Conservation (phyloP, 2,797 vertebrate species). For the Acanthurus tractus region DNA sequence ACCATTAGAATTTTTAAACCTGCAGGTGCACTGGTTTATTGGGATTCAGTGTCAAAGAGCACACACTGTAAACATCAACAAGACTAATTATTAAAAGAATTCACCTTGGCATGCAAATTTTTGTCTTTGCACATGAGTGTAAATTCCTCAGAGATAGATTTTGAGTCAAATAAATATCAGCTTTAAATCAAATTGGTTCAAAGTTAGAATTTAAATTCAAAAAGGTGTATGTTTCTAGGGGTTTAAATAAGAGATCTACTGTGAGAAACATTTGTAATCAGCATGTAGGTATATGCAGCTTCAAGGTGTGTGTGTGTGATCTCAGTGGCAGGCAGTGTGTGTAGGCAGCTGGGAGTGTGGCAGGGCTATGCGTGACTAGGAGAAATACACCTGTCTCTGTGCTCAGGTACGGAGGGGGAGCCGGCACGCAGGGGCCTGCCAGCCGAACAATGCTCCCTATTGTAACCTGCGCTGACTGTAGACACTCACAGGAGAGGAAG, state of each 20-base stretch:
- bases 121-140: not conserved
- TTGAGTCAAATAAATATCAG: no score
- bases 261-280: slow-evolving; percentile 2
- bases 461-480: slow-evolving; percentile 87
- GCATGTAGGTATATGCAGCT: not conserved
- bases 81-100: not conserved
- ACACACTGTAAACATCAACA: slow-evolving; percentile 22
- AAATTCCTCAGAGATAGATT: not conserved
- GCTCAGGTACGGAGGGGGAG: slow-evolving; percentile 88
- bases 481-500: slow-evolving; percentile 82
- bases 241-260: not conserved
- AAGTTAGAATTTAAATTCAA: not conserved
- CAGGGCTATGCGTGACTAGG: slow-evolving; percentile 88
- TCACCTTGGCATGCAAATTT: not conserved
- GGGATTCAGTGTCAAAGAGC: slow-evolving; percentile 37
- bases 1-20: slow-evolving; percentile 28
- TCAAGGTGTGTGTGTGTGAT: slow-evolving; percentile 32
- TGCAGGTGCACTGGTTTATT: slow-evolving; percentile 46
- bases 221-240: no score
- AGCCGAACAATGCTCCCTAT: slow-evolving; percentile 90
- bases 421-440: slow-evolving; percentile 91
- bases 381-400: slow-evolving; percentile 93
- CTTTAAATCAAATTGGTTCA: not conserved
- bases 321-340: slow-evolving; percentile 54
- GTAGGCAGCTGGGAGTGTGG: slow-evolving; percentile 81